Percentiles rank a stretch among this genome's conserved stretches.
These are phyloP conservation scores for Pseudomyrmex cubaensis DNA, from an alignment of 1,140 invertebrate genomes.

Conservation along the genomic window DNA sequence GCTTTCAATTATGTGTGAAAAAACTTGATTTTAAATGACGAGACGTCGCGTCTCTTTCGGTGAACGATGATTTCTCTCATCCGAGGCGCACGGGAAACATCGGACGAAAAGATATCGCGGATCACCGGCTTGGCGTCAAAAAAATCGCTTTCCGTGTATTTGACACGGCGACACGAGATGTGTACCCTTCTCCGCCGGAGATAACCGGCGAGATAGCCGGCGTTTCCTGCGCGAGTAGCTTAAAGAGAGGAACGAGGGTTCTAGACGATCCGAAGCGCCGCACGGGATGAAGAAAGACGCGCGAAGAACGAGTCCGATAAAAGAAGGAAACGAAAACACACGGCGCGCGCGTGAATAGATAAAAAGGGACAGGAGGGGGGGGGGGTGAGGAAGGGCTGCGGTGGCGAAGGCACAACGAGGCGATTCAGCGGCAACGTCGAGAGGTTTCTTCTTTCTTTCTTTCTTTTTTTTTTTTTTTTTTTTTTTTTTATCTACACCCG, in stretches of 20 bases:
- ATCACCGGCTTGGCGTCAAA: conserved; percentile 19
- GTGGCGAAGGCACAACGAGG: conserved; percentile 65
- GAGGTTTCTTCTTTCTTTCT: too few relatives aligned
- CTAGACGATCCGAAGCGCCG: not conserved
- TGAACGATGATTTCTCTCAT: not conserved
- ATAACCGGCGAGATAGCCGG: conserved; percentile 64
- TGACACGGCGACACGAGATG: conserved; percentile 57
- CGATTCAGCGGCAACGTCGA: conserved; percentile 68
- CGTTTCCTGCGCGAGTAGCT: conserved; percentile 66
- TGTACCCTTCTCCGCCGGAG: conserved; percentile 61
- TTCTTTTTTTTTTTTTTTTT: not conserved
- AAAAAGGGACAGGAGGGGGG: conserved; percentile 39
- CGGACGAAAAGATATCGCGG: conserved; percentile 1
- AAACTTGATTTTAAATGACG: not conserved
- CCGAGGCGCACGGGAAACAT: not conserved
- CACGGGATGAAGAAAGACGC: not conserved
- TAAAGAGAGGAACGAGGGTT: conserved; percentile 4
- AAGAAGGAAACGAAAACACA: conserved; percentile 37
- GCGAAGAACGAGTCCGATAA: not conserved
- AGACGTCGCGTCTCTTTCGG: not conserved
- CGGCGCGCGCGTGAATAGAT: conserved; percentile 34
- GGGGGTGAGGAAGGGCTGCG: conserved; percentile 11
- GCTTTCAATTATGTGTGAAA: too few relatives aligned
- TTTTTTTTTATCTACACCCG: conserved; percentile 72
- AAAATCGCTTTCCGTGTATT: conserved; percentile 65